Conservation (phyloP, 2,113 vertebrate species). For the Pterocles burchelli region DNA sequence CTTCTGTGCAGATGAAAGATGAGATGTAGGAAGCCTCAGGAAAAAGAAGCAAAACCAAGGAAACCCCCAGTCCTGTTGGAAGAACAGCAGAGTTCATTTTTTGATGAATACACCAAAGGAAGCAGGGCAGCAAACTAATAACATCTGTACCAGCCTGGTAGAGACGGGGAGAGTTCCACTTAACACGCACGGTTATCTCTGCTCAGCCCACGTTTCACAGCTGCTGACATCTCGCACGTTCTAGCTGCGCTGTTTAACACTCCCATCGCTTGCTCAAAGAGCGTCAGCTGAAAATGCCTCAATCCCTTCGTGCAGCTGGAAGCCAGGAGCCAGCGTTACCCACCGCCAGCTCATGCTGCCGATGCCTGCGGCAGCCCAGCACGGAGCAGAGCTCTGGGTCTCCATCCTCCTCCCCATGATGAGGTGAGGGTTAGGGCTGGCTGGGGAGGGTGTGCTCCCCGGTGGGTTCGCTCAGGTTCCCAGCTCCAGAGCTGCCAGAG, state of each 20-base stretch:
- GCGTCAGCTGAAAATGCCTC: fast-evolving
- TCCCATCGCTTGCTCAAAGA: neutral
- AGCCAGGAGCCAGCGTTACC: fast-evolving
- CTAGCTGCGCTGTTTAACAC: neutral
- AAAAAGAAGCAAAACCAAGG: neutral
- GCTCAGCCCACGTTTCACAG: neutral
- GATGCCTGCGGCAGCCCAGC: neutral
- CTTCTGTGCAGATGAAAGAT: neutral
- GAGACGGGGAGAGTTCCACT: neutral
- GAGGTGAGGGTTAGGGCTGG: fast-evolving
- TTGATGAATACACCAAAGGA: neutral
- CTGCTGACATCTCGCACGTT: neutral
- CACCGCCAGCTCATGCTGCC: fast-evolving
- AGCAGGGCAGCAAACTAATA: neutral
- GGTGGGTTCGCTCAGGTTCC: neutral
- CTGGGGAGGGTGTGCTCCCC: too few species aligned
- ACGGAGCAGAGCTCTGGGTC: neutral
- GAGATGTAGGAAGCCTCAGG: neutral
- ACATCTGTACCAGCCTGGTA: neutral
- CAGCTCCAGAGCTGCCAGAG: neutral
- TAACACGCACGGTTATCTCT: fast-evolving
- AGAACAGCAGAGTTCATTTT: neutral
- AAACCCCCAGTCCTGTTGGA: neutral
- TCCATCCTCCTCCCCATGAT: neutral
- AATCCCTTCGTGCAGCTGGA: neutral